Conservation (phyloP, 2,113 vertebrate genomes). For the Mungos mungo region DNA sequence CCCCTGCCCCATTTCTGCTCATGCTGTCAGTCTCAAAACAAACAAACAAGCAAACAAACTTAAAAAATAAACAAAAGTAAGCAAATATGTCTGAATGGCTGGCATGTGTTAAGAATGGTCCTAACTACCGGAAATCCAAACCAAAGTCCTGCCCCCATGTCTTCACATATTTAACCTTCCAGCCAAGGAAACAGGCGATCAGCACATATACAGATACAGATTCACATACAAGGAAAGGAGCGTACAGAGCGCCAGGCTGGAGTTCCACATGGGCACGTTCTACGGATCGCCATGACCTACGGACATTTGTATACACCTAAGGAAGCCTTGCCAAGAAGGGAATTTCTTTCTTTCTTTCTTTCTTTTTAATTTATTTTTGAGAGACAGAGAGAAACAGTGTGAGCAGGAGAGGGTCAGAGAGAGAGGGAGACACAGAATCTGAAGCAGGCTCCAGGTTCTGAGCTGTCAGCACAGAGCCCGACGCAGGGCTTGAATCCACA, state of each 20-base stretch:
- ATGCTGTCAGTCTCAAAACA: too few species aligned
- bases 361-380: too few species aligned
- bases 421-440: too few species aligned
- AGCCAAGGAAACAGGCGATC: background rate
- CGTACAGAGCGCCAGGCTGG: background rate
- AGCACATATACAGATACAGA: fast-evolving
- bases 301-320: background rate
- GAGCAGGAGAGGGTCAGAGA: too few species aligned
- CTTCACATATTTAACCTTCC: background rate
- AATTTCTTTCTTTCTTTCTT: too few species aligned
- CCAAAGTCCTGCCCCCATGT: background rate
- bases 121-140: background rate
- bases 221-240: background rate
- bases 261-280: background rate
- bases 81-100: background rate
- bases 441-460: too few species aligned
- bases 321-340: background rate
- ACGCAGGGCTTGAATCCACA: too few species aligned
- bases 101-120: fast-evolving
- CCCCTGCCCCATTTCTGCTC: too few species aligned
- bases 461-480: too few species aligned
- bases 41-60: too few species aligned
- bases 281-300: fast-evolving
- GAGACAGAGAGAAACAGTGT: too few species aligned
- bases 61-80: too few species aligned